A percentile compares a stretch with the other conserved stretches of the same genome.
Conservation (phyloP, 1,140 invertebrate species). For the Probaryconus sp. region DNA sequence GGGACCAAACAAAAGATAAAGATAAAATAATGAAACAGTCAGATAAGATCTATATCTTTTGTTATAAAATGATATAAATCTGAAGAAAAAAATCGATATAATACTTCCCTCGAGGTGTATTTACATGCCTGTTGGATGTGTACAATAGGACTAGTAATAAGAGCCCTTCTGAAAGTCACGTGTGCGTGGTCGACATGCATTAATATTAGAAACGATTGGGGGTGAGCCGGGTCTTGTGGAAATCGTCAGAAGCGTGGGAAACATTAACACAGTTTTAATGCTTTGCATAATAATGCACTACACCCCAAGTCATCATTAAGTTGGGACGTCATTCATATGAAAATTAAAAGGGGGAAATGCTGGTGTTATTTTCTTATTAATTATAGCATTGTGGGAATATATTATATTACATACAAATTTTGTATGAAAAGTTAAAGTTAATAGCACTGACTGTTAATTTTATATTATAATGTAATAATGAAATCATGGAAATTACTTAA, state of each 20-base stretch:
- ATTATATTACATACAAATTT: no score
- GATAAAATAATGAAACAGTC: no score
- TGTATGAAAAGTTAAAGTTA: no score
- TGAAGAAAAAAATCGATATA: conserved; percentile 32
- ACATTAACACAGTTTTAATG: conserved; percentile 30
- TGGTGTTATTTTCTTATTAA: no score
- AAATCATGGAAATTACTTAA: no score
- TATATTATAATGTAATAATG: no score
- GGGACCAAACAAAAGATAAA: no score
- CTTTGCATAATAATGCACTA: conserved; percentile 5
- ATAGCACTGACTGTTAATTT: no score
- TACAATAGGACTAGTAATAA: conserved; percentile 37
- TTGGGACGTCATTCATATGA: no score
- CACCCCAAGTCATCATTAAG: no score
- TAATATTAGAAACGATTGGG: conserved; percentile 28
- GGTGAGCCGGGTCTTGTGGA: conserved; percentile 46
- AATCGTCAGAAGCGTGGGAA: conserved; percentile 53
- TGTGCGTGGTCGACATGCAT: conserved; percentile 33
- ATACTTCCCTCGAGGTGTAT: conserved; percentile 22
- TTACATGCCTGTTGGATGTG: conserved; percentile 28
- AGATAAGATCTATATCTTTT: conserved; percentile 6
- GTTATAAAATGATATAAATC: conserved; percentile 25
- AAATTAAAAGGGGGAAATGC: no score
- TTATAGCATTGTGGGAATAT: no score
- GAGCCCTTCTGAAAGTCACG: conserved; percentile 43